Evolutionary conservation across 2,113 vertebrate species (phyloP).

Genomic region (Dasyprocta punctata): DNA sequence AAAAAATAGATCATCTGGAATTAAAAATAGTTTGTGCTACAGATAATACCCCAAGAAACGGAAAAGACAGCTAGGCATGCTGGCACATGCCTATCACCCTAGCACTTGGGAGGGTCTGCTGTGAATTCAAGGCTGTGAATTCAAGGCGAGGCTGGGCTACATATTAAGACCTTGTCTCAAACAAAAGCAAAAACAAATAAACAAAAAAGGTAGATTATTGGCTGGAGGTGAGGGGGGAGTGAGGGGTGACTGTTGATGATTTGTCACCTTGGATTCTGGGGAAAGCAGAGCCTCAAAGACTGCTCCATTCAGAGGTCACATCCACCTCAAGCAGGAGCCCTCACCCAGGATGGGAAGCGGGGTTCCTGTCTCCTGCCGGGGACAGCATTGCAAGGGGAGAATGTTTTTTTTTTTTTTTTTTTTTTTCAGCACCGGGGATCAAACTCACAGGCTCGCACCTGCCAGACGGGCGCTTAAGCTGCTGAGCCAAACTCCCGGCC

Average conservation of each 20-base stretch:
- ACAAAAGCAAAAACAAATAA: neutral
- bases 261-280: neutral
- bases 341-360: neutral
- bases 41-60: conserved; percentile 11
- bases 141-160: neutral
- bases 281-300: neutral
- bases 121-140: neutral
- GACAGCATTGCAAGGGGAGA: neutral
- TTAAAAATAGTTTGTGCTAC: neutral
- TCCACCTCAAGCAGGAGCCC: neutral
- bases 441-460: no score
- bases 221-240: neutral
- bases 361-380: neutral
- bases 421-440: no score
- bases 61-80: neutral
- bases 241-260: neutral
- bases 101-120: neutral
- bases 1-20: neutral
- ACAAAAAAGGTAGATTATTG: neutral
- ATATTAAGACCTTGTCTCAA: neutral
- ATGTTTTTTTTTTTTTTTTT: neutral
- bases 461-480: no score
- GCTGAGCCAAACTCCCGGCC: no score
- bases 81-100: neutral
- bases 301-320: neutral